Conservation (phyloP, 2,113 vertebrate genomes). For the Acanthisitta chloris region DNA sequence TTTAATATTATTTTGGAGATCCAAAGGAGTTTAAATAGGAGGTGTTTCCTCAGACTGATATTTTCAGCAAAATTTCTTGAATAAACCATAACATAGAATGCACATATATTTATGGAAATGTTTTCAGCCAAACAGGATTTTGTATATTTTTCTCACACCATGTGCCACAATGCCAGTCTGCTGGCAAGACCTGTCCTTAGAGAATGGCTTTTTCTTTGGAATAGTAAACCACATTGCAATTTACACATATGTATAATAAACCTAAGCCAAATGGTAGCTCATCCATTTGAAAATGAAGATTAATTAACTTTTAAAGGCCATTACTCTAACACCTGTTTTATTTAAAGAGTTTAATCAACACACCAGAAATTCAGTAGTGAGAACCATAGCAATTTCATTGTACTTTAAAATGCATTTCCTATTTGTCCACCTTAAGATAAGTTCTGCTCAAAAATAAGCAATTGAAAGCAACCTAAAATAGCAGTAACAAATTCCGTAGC, state of each 20-base stretch:
- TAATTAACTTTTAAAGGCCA: constrained; percentile 33
- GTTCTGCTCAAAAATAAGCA: constrained; percentile 53
- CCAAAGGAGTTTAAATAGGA: background rate
- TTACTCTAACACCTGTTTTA: constrained; percentile 58
- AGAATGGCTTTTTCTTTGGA: background rate
- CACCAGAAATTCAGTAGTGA: constrained; percentile 41
- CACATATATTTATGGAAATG: background rate
- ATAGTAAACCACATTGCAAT: background rate
- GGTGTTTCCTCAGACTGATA: background rate
- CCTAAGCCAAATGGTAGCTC: background rate
- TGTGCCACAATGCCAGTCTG: background rate
- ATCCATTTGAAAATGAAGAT: constrained; percentile 57
- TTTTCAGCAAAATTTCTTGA: background rate
- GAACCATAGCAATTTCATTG: constrained; percentile 22
- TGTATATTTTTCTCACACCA: background rate
- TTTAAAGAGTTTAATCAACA: constrained; percentile 56
- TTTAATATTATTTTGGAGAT: background rate
- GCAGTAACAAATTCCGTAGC: constrained; percentile 44
- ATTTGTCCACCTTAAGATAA: constrained; percentile 57
- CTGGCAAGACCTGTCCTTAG: background rate
- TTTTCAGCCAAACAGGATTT: background rate
- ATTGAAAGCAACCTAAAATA: constrained; percentile 49
- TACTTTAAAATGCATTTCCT: constrained; percentile 42
- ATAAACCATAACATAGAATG: background rate
- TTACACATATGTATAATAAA: background rate